phyloP scores from a whole-genome alignment of 1,140 invertebrate genomes.

The Episyrphus balteatus region DNA sequence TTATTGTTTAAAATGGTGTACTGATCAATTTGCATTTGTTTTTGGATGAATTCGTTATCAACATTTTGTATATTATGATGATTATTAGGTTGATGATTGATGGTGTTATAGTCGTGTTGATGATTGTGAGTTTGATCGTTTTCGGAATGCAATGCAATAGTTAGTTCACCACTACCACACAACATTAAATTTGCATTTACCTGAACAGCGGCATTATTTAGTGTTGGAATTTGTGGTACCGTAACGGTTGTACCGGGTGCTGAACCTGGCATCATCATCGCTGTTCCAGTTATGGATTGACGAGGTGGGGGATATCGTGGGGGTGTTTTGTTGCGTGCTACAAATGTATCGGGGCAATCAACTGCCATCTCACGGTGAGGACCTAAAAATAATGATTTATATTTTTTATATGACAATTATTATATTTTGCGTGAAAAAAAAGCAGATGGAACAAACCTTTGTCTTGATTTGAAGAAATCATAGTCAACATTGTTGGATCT shows the following conservation, averaged over 20 bases:
- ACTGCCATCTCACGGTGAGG: conserved; percentile 95
- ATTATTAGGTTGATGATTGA: not conserved
- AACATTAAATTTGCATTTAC: conserved; percentile 13
- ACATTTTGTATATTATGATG: too few species aligned
- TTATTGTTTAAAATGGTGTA: not conserved
- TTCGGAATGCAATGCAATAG: not conserved
- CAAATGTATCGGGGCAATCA: conserved; percentile 92
- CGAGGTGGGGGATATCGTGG: conserved; percentile 79
- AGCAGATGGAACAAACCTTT: conserved; percentile 39
- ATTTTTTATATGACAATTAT: not conserved
- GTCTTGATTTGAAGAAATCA: conserved; percentile 53
- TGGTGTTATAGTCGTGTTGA: not conserved
- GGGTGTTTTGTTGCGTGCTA: conserved; percentile 79
- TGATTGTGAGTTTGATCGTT: conserved; percentile 2
- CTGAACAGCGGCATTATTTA: conserved; percentile 9
- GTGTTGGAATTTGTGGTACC: not conserved
- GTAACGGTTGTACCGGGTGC: conserved; percentile 6
- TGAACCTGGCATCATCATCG: conserved; percentile 8
- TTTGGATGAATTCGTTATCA: too few species aligned
- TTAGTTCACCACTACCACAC: not conserved
- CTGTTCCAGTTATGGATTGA: conserved; percentile 30
- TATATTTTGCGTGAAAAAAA: not conserved
- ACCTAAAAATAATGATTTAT: conserved; percentile 42
- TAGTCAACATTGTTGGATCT: conserved; percentile 56
- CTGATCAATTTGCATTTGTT: too few species aligned